These are phyloP conservation scores for Odontamblyopus lacepedii DNA, from an alignment of 2,797 vertebrate genomes.

Conservation along the genomic window DNA sequence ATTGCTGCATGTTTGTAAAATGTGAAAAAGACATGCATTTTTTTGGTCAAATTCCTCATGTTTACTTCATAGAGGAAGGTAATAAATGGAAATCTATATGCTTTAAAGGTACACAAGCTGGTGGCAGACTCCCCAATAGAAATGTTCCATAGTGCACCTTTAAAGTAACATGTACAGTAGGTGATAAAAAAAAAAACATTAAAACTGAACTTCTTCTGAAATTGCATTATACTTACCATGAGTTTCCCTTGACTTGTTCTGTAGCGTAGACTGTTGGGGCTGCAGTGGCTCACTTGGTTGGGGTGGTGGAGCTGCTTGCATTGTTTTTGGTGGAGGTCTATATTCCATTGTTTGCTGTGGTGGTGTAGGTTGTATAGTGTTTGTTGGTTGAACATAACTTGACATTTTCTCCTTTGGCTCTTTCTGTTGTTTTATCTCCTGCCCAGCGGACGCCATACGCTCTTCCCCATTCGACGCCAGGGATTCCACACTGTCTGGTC, in stretches of 20 bases:
- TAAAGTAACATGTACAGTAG: neutral
- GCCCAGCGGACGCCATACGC: neutral
- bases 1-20: too few species aligned
- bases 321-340: neutral
- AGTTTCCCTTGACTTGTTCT: constrained; percentile 35
- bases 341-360: neutral
- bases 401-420: neutral
- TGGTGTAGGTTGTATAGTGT: neutral
- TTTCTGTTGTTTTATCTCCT: neutral
- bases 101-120: too few species aligned
- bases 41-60: too few species aligned
- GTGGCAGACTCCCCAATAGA: too few species aligned
- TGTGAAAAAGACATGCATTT: too few species aligned
- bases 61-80: too few species aligned
- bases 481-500: constrained; percentile 24
- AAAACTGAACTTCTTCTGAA: neutral
- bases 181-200: neutral
- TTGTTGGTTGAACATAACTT: neutral
- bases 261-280: constrained; percentile 16
- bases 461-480: constrained; percentile 27
- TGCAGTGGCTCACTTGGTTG: neutral
- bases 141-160: neutral
- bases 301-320: neutral
- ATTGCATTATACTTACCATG: constrained; percentile 45
- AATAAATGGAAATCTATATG: too few species aligned